phyloP scores from a whole-genome alignment of 2,797 vertebrate genomes.

The Eulemur coronatus region DNA sequence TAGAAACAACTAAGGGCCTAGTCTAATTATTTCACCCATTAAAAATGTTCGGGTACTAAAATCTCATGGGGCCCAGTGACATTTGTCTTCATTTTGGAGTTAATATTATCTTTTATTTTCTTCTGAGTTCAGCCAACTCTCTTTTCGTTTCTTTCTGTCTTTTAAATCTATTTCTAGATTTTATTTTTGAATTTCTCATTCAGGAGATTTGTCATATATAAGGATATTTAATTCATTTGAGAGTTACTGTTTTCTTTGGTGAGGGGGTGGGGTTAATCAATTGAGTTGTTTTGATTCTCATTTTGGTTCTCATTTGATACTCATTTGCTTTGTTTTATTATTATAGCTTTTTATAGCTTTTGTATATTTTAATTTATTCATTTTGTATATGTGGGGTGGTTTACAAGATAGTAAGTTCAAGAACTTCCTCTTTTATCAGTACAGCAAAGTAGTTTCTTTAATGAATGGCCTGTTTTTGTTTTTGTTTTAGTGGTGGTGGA shows the following conservation, averaged over 20 bases:
- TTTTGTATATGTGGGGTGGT: background rate
- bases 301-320: background rate
- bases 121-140: background rate
- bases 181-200: background rate
- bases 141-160: background rate
- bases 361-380: constrained; percentile 26
- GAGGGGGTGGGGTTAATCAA: background rate
- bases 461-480: background rate
- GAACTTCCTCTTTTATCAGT: background rate
- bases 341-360: background rate
- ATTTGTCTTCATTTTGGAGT: constrained; percentile 16
- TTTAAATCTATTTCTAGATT: background rate
- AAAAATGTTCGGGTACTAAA: no score
- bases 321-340: background rate
- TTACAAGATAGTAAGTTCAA: background rate
- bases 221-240: background rate
- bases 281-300: background rate
- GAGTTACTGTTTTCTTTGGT: background rate
- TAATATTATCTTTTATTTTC: background rate
- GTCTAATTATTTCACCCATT: no score
- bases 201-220: background rate
- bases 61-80: no score
- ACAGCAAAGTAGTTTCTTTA: background rate
- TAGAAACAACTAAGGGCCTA: no score
- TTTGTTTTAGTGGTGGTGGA: background rate